A percentile compares a stretch with the other conserved stretches of the same genome.
phyloP scores from a whole-genome alignment of 2,888 invertebrate genomes.

The Rhamnusium bicolor region DNA sequence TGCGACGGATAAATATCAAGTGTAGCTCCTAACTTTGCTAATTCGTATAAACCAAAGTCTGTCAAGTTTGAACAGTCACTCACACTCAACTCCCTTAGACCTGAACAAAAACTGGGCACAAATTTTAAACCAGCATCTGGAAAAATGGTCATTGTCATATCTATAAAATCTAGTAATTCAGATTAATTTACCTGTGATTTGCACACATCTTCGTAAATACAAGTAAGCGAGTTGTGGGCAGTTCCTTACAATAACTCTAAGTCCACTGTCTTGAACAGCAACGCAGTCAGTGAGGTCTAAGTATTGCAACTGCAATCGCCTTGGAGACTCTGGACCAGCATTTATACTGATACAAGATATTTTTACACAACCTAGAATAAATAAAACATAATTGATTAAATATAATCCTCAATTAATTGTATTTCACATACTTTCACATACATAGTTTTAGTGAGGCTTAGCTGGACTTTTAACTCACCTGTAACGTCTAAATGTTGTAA shows the following conservation, averaged over 20 bases:
- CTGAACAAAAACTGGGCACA: slow-evolving; percentile 90
- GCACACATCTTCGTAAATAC: slow-evolving; percentile 89
- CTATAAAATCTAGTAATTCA: neutral
- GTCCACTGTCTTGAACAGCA: slow-evolving; percentile 86
- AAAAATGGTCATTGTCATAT: slow-evolving; percentile 57
- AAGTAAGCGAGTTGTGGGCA: slow-evolving; percentile 91
- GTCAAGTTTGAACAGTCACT: slow-evolving; percentile 93
- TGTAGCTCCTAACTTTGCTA: slow-evolving; percentile 91
- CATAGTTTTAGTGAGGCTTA: no score
- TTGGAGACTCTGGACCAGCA: slow-evolving; percentile 77
- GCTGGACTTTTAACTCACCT: slow-evolving; percentile 73
- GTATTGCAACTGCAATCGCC: slow-evolving; percentile 85
- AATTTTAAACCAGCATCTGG: slow-evolving; percentile 92
- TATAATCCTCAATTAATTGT: no score
- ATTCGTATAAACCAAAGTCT: slow-evolving; percentile 91
- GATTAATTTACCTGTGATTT: slow-evolving; percentile 81
- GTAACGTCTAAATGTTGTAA: slow-evolving; percentile 89
- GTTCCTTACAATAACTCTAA: slow-evolving; percentile 87
- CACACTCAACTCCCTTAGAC: slow-evolving; percentile 88
- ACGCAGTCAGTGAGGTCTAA: slow-evolving; percentile 93
- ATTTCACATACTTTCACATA: no score
- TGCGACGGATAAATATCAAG: slow-evolving; percentile 92
- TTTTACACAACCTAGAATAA: slow-evolving; percentile 79
- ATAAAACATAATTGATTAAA: no score
- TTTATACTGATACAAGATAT: slow-evolving; percentile 85